Evolutionary conservation across 2,797 vertebrate genomes (phyloP), one percentile per base, ranked within the genome.

Genomic region (Rhinoraja longicauda): DNA sequence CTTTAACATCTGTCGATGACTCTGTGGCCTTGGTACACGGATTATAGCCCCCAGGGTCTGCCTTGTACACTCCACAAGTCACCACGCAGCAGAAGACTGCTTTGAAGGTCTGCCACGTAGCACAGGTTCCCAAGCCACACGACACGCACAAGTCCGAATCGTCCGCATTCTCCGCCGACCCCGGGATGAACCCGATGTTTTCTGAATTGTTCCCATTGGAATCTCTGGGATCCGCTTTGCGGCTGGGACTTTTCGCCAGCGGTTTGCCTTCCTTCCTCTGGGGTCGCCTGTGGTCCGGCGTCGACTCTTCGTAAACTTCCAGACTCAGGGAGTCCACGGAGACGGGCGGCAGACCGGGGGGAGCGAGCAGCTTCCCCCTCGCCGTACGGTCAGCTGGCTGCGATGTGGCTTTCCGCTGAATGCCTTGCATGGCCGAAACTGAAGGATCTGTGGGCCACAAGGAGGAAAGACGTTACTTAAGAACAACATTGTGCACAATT

Each of bases 21-120:
- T 98, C 98, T 0, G 97, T 88, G 0, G 96, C 95, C 13, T 97
- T 96, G 0, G 97, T 93, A 0, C 97, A 97, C 17, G 98, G 96
- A 93, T 98, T 94, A 6, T 97, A 96, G 93, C 95, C 93, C 19
- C 96, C 96, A 17, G 96, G 94, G 94, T 96, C 96, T 93, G 96
- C 96, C 82, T 97, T 96, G 75, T 98, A 99, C 93, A 97, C 95
- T 88, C 98, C 98, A 15, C 98, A 99, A 93, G 98, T 98, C 94
- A 99, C 95, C 39, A 99, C 95, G 93, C 97, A 99, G 94, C 99
- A 99, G 94, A 99, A 96, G 45, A 98, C 96, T 0, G 97, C 96
- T 94, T 97, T 97, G 93, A 97, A 99, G 15, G 96, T 95, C 72
- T 96, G 97, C 99, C 98, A 99, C 32, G 39, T 75, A 39, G 8